These are phyloP conservation scores for Allygus modestus DNA, from an alignment of 2,888 invertebrate species.

Conservation along the genomic window DNA sequence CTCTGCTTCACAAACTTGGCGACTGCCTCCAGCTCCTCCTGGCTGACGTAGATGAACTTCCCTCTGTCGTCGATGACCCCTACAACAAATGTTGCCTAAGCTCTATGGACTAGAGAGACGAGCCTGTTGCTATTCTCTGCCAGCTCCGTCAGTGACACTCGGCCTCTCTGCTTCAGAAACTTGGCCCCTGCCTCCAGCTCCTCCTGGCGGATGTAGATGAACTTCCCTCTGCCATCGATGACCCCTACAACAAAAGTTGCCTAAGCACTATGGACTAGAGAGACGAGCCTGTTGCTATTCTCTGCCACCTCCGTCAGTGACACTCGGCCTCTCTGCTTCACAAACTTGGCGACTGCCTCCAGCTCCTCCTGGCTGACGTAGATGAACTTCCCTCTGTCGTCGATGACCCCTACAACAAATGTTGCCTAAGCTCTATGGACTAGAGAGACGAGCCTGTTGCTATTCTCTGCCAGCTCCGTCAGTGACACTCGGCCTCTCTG, in stretches of 20 bases:
- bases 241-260: constrained; percentile 81
- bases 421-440: constrained; percentile 76
- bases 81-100: constrained; percentile 64
- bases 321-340: constrained; percentile 95
- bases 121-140: constrained; percentile 96
- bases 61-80: constrained; percentile 99
- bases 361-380: constrained; percentile 96
- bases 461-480: constrained; percentile 94
- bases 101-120: constrained; percentile 86
- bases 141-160: constrained; percentile 95
- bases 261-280: constrained; percentile 80
- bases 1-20: constrained; percentile 97
- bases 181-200: constrained; percentile 96
- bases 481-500: constrained; percentile 97
- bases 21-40: constrained; percentile 92
- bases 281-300: constrained; percentile 94
- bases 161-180: constrained; percentile 95
- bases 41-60: constrained; percentile 98
- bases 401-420: constrained; percentile 87
- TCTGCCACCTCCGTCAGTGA: constrained; percentile 96
- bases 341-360: constrained; percentile 95
- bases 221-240: constrained; percentile 99
- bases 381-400: constrained; percentile 99
- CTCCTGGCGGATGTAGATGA: constrained; percentile 95
- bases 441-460: constrained; percentile 94